Percentiles rank a stretch among this genome's conserved stretches.
Evolutionary conservation across 2,888 invertebrate species (phyloP).

Genomic region (Polydrusus pterygomalis): DNA sequence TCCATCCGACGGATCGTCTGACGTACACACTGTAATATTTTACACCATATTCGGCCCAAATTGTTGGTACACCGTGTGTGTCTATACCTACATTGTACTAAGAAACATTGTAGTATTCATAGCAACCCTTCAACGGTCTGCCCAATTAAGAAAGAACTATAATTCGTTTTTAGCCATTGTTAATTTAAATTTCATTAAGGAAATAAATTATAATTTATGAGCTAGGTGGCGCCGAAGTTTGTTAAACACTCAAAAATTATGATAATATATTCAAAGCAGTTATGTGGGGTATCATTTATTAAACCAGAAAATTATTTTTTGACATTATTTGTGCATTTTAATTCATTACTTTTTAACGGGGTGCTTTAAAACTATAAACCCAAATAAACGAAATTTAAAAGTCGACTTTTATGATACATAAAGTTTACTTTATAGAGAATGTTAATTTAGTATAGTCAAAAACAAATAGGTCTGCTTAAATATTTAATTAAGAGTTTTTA

Average conservation of each 20-base stretch:
- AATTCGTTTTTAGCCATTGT: constrained; percentile 47
- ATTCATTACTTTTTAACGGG: constrained; percentile 49
- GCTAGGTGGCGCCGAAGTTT: constrained; percentile 59
- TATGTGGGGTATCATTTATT: constrained; percentile 53
- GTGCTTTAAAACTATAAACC: constrained; percentile 58
- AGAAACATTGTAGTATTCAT: constrained; percentile 24
- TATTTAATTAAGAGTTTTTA: constrained; percentile 18
- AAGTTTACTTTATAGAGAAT: constrained; percentile 41
- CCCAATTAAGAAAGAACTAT: constrained; percentile 39
- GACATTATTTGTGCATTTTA: constrained; percentile 54
- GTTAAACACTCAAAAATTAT: constrained; percentile 58
- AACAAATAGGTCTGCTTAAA: constrained; percentile 23
- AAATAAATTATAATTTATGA: constrained; percentile 60
- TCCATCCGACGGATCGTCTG: too few relatives aligned
- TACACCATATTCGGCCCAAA: neutral
- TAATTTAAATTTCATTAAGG: constrained; percentile 56
- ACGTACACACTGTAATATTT: neutral
- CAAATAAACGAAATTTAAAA: constrained; percentile 59
- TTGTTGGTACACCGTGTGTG: neutral
- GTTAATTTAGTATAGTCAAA: constrained; percentile 29
- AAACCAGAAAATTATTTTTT: constrained; percentile 49
- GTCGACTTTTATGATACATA: constrained; percentile 59
- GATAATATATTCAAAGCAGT: constrained; percentile 60
- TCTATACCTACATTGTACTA: neutral
- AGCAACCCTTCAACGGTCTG: constrained; percentile 22